A percentile compares a stretch with the other conserved stretches of the same genome.
These are phyloP conservation scores for Osmerus mordax DNA, from an alignment of 2,113 vertebrate genomes.

Conservation along the genomic window DNA sequence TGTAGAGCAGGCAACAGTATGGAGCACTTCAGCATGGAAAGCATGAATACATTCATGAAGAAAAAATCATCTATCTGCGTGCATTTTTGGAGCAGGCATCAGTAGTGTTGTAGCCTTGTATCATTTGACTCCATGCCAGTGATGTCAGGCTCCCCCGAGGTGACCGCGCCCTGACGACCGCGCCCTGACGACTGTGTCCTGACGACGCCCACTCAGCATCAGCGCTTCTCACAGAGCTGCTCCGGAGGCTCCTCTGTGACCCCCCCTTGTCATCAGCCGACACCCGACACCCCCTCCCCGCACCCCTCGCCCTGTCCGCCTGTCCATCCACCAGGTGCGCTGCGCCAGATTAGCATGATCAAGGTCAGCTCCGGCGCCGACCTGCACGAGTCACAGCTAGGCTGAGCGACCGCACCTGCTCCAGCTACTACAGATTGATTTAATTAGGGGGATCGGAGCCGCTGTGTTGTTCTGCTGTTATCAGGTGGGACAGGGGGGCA, in stretches of 20 bases:
- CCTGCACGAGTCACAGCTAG: constrained; percentile 47
- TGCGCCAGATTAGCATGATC: constrained; percentile 59
- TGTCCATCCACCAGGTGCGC: constrained; percentile 51
- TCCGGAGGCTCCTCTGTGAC: constrained; percentile 39
- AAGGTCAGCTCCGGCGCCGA: constrained; percentile 60
- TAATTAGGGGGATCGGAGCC: constrained; percentile 54
- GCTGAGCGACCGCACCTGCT: constrained; percentile 57
- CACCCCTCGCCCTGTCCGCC: constrained; percentile 32
- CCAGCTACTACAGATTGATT: constrained; percentile 54
- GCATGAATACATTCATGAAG: background rate
- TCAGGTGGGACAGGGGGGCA: constrained; percentile 5
- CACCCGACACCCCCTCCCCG: constrained; percentile 42
- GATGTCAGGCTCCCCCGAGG: constrained; percentile 26
- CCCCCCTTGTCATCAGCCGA: constrained; percentile 49
- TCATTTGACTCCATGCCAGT: constrained; percentile 23
- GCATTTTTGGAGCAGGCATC: background rate
- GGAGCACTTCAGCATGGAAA: too few species aligned
- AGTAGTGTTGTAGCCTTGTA: background rate
- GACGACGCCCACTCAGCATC: constrained; percentile 32
- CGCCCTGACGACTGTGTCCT: too few species aligned
- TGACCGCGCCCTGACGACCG: constrained; percentile 23
- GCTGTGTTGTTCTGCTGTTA: constrained; percentile 35
- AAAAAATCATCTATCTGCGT: background rate
- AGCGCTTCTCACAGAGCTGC: constrained; percentile 34
- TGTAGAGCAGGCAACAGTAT: too few species aligned